These are phyloP conservation scores for Frieseomelitta varia DNA, from an alignment of 1,140 invertebrate species.

Conservation along the genomic window DNA sequence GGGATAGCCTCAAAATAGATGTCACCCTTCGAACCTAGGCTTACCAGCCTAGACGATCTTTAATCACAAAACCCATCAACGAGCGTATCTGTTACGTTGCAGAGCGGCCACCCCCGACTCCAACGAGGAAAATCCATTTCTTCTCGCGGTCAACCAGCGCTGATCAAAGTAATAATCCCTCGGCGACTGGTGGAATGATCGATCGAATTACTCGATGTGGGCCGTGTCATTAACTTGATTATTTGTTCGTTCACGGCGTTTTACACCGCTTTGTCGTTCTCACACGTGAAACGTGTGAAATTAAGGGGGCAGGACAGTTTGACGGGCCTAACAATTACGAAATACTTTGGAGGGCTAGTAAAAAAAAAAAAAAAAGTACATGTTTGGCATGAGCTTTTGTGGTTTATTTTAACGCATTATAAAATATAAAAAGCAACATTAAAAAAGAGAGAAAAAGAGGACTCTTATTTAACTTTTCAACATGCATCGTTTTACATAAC, in stretches of 20 bases:
- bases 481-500: no score
- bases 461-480: no score
- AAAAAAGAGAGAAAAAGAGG: no score
- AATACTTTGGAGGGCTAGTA: no score
- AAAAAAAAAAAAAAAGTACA: no score
- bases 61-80: constrained; percentile 37
- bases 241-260: neutral
- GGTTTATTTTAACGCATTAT: no score
- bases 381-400: no score
- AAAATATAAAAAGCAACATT: no score
- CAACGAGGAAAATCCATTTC: constrained; percentile 23
- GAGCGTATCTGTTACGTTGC: constrained; percentile 41
- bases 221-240: neutral
- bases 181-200: neutral
- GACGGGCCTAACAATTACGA: no score
- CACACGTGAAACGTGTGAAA: neutral
- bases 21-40: constrained; percentile 24
- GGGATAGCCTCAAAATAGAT: constrained; percentile 32
- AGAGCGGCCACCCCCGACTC: neutral
- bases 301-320: no score
- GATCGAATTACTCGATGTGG: neutral
- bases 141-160: neutral
- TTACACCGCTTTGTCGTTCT: no score
- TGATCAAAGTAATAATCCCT: constrained; percentile 12
- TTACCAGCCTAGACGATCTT: constrained; percentile 25